Conservation (phyloP, 2,888 invertebrate genomes). For the Acheta domesticus region DNA sequence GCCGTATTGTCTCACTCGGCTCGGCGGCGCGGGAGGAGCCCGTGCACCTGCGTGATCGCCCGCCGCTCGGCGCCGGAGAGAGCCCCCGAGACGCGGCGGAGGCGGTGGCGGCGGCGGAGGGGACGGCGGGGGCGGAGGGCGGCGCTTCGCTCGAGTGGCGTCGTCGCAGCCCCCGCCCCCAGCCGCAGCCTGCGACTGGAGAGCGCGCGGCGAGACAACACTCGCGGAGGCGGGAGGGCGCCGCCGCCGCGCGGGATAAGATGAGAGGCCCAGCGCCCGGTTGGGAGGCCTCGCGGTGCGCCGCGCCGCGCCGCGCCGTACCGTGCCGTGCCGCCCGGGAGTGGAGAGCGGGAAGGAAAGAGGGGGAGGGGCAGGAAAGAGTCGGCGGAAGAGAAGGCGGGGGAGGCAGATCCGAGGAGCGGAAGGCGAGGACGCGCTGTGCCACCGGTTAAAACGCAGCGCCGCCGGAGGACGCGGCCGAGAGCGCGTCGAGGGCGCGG, state of each 20-base stretch:
- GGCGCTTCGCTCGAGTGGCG: not conserved
- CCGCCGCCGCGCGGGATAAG: not conserved
- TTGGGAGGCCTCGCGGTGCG: too few species aligned
- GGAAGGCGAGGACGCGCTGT: not conserved
- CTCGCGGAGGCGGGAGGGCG: not conserved
- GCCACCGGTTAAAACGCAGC: not conserved
- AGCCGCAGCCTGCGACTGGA: not conserved
- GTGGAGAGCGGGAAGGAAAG: too few species aligned
- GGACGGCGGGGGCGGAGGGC: not conserved
- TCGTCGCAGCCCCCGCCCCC: not conserved
- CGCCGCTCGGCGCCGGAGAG: not conserved
- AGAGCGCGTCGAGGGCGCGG: not conserved
- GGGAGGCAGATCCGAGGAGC: not conserved
- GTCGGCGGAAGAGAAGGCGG: not conserved
- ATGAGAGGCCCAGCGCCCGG: not conserved
- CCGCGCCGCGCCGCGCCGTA: too few species aligned
- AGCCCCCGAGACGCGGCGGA: not conserved
- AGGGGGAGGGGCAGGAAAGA: too few species aligned
- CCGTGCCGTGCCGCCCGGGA: too few species aligned
- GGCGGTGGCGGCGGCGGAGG: not conserved
- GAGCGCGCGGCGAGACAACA: not conserved
- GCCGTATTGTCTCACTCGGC: constrained; percentile 3
- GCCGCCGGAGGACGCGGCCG: not conserved
- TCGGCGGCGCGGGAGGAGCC: not conserved
- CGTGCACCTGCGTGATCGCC: constrained; percentile 8